These are phyloP conservation scores for Acanthosepion lycidas DNA, from an alignment of 2,888 invertebrate species.

Conservation along the genomic window DNA sequence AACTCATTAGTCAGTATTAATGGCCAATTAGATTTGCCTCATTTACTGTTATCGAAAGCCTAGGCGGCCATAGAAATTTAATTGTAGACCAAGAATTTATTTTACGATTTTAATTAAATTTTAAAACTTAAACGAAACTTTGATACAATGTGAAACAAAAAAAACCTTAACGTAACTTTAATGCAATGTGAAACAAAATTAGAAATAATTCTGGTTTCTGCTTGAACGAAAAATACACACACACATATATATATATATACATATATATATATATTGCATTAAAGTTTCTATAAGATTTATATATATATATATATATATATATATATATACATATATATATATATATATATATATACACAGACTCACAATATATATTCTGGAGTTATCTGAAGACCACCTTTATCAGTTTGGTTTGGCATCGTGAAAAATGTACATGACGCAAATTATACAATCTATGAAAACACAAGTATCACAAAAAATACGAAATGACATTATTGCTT, in stretches of 20 bases:
- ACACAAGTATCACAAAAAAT: neutral
- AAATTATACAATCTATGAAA: constrained; percentile 18
- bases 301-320: too few species aligned
- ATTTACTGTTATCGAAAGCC: too few species aligned
- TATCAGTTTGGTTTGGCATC: neutral
- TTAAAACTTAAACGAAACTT: neutral
- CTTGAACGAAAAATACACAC: neutral
- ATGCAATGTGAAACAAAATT: neutral
- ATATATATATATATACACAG: neutral
- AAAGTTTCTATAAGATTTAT: too few species aligned
- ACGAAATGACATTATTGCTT: neutral
- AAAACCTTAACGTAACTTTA: neutral
- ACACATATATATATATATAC: too few species aligned
- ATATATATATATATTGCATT: too few species aligned
- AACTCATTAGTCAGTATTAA: too few species aligned
- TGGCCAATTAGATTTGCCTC: too few species aligned
- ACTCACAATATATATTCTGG: neutral
- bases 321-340: too few species aligned
- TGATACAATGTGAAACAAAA: neutral
- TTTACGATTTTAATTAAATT: neutral
- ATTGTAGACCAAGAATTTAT: too few species aligned
- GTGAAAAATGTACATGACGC: neutral
- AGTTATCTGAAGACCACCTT: neutral
- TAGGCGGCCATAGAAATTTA: too few species aligned
- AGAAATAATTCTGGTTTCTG: neutral